Conservation (phyloP, 2,797 vertebrate genomes). For the Phataginus tricuspis region DNA sequence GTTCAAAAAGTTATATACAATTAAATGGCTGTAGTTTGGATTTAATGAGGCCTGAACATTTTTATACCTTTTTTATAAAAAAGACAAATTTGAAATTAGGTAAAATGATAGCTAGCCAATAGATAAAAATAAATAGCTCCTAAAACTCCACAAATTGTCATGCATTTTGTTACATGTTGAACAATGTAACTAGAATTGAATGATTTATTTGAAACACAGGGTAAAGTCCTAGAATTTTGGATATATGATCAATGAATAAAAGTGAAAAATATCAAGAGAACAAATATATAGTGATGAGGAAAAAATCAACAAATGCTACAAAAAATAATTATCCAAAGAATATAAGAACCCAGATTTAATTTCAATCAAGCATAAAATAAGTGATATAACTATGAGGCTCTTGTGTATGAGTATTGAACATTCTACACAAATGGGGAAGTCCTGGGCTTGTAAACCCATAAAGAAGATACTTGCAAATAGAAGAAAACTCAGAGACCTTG, state of each 20-base stretch:
- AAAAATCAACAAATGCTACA: not conserved
- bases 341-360: not conserved
- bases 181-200: not conserved
- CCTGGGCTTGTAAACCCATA: not conserved
- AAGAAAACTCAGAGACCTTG: not conserved
- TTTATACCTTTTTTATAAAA: not conserved
- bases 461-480: not conserved
- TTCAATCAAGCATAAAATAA: not conserved
- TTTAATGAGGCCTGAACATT: not conserved
- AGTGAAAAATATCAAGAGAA: not conserved
- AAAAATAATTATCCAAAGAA: conserved; percentile 11
- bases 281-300: not conserved
- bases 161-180: not conserved
- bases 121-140: not conserved
- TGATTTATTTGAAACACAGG: not conserved
- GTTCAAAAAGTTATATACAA: not conserved
- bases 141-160: not conserved
- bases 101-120: not conserved
- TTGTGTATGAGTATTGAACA: not conserved
- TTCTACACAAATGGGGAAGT: not conserved
- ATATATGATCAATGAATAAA: not conserved
- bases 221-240: not conserved
- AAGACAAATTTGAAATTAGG: not conserved
- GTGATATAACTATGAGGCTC: not conserved
- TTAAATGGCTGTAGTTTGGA: not conserved